Conservation (phyloP, 2,888 invertebrate genomes). For the Eristalis arbustorum region DNA sequence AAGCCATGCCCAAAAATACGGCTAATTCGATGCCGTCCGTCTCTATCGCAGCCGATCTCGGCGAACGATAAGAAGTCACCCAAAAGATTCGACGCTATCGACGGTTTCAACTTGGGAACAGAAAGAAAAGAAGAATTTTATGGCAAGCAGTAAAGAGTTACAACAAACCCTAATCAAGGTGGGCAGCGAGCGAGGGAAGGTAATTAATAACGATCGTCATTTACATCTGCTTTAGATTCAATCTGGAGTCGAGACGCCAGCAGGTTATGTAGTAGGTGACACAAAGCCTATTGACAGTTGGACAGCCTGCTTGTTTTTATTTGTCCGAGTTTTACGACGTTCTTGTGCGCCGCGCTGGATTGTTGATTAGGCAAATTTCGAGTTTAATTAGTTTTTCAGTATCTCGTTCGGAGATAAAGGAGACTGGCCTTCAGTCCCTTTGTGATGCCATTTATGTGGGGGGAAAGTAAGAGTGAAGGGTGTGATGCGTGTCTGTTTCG, state of each 20-base stretch:
- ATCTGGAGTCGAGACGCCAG: not conserved
- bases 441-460: not conserved
- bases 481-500: not conserved
- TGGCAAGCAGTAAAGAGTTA: not conserved
- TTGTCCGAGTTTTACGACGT: not conserved
- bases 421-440: not conserved
- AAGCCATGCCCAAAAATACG: not conserved
- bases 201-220: slow-evolving; percentile 9
- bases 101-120: not conserved
- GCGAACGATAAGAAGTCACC: not conserved
- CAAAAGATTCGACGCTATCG: not conserved
- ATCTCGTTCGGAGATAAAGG: not conserved
- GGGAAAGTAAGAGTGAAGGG: not conserved
- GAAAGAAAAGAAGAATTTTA: not conserved
- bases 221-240: slow-evolving; percentile 7
- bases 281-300: not conserved
- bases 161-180: not conserved
- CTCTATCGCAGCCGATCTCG: not conserved
- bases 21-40: not conserved
- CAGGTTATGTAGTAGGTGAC: not conserved
- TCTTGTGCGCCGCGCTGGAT: not conserved
- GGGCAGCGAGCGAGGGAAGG: not conserved
- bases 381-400: not conserved
- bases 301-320: not conserved
- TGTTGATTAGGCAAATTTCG: not conserved